Percentiles rank a stretch among this genome's conserved stretches.
phyloP scores from a whole-genome alignment of 2,888 invertebrate species.

The Thymelicus sylvestris region DNA sequence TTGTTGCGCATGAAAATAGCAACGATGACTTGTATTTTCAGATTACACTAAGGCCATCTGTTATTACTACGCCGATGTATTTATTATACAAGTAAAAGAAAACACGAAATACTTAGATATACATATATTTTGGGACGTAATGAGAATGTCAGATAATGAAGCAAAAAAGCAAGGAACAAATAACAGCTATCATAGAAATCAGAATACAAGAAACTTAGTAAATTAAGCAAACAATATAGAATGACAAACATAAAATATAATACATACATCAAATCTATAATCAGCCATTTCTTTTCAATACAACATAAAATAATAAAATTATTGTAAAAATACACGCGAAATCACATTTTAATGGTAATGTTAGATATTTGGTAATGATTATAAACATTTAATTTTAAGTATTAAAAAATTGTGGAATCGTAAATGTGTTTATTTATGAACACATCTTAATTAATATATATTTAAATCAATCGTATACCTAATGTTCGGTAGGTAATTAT shows the following conservation, averaged over 20 bases:
- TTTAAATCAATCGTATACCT: too few species aligned
- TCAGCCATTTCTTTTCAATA: too few species aligned
- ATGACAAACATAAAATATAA: neutral
- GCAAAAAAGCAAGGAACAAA: slow-evolving; percentile 53
- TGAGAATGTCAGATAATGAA: neutral
- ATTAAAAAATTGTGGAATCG: too few species aligned
- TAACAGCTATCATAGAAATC: slow-evolving; percentile 39
- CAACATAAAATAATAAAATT: neutral
- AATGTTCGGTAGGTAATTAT: neutral
- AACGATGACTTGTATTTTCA: too few species aligned
- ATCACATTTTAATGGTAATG: slow-evolving; percentile 2
- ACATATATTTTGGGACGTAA: neutral
- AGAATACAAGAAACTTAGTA: slow-evolving; percentile 13
- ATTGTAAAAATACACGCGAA: neutral
- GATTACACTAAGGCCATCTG: too few species aligned
- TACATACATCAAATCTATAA: too few species aligned
- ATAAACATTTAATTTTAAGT: too few species aligned
- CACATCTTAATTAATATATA: too few species aligned
- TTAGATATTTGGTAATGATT: neutral
- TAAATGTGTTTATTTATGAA: too few species aligned
- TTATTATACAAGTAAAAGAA: neutral
- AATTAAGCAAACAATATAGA: neutral
- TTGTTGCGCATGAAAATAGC: neutral
- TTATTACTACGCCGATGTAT: too few species aligned
- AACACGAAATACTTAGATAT: neutral